Evolutionary conservation across 2,888 invertebrate genomes (phyloP).

Genomic region (Psylliodes chrysocephalus): DNA sequence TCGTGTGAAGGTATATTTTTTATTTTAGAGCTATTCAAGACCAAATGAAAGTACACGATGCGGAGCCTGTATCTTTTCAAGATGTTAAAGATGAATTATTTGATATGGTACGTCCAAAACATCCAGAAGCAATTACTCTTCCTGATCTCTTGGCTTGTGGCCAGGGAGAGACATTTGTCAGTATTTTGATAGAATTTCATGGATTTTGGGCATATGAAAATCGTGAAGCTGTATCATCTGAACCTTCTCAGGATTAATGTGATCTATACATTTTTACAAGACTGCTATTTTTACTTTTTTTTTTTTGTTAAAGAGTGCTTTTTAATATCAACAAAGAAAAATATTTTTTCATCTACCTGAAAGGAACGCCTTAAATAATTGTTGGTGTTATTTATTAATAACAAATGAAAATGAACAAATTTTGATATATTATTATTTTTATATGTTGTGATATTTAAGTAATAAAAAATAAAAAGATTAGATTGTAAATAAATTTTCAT

Average conservation of each 20-base stretch:
- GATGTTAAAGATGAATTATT: conserved; percentile 98
- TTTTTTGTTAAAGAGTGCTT: too few species aligned
- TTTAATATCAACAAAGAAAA: too few species aligned
- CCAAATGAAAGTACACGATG: conserved; percentile 86
- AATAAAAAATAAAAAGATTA: too few species aligned
- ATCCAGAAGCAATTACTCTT: conserved; percentile 85
- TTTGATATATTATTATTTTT: too few species aligned
- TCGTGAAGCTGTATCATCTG: conserved; percentile 81
- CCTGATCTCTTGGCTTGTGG: conserved; percentile 87
- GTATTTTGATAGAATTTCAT: conserved; percentile 93
- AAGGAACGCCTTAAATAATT: too few species aligned
- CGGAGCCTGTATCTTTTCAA: conserved; percentile 90
- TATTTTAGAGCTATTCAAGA: conserved; percentile 90
- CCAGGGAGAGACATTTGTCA: conserved; percentile 93
- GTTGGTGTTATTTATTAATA: too few species aligned
- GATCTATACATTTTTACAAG: neutral
- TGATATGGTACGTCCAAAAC: conserved; percentile 94
- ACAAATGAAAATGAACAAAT: too few species aligned
- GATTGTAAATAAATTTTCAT: too few species aligned
- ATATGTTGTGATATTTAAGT: too few species aligned
- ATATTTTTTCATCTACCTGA: too few species aligned
- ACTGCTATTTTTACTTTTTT: neutral
- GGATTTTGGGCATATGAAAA: conserved; percentile 98
- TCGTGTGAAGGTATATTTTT: too few species aligned
- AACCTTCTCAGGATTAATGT: conserved; percentile 63